phyloP scores from a whole-genome alignment of 2,113 vertebrate genomes.

The Sinocyclocheilus anshuiensis region DNA sequence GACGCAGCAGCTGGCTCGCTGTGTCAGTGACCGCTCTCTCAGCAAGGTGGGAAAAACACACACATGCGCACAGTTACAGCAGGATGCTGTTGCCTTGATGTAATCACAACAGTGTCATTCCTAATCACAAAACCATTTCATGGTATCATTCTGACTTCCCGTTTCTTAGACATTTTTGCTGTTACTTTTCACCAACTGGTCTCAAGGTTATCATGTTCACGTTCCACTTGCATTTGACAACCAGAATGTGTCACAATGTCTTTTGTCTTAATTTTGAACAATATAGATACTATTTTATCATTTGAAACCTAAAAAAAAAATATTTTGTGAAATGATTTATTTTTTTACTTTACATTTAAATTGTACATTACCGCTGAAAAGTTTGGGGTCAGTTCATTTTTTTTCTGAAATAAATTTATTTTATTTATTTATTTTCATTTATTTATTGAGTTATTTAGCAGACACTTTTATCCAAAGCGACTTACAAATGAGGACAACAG shows the following conservation, averaged over 20 bases:
- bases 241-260: not conserved
- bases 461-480: no score
- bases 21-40: conserved; percentile 88
- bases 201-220: not conserved
- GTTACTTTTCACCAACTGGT: not conserved
- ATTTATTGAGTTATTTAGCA: no score
- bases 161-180: not conserved
- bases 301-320: not conserved
- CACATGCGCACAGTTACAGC: not conserved
- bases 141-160: not conserved
- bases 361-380: no score
- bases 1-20: conserved; percentile 92
- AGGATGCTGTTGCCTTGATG: not conserved
- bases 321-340: not conserved
- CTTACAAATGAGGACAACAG: no score
- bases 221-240: not conserved
- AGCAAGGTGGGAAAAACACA: conserved; percentile 79
- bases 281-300: not conserved
- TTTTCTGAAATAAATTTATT: no score
- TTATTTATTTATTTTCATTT: no score
- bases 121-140: conserved; percentile 1
- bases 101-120: not conserved
- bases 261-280: not conserved
- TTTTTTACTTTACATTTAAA: no score
- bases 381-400: no score